Conservation (phyloP, 2,888 invertebrate species). For the Trachelus iudaicus region DNA sequence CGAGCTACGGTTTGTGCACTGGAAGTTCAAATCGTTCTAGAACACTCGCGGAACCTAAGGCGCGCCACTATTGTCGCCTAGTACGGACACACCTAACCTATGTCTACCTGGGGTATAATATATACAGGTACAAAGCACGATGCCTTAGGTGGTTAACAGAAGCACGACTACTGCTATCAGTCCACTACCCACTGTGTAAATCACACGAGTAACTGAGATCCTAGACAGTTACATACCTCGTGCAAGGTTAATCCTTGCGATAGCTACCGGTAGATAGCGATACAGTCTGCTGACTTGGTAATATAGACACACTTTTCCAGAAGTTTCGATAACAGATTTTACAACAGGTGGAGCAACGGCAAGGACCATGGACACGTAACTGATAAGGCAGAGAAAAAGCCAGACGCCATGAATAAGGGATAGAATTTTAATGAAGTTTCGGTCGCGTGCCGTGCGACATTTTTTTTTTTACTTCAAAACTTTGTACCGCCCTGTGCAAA, state of each 20-base stretch:
- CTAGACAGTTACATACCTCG: neutral
- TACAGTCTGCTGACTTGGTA: neutral
- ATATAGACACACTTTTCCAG: neutral
- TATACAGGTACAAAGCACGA: neutral
- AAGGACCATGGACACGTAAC: neutral
- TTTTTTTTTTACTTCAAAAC: neutral
- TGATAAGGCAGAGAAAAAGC: neutral
- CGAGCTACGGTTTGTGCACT: neutral
- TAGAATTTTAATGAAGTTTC: neutral
- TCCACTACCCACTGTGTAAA: neutral
- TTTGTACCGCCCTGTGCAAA: neutral
- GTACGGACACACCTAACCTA: neutral
- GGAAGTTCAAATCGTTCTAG: neutral
- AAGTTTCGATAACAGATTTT: neutral
- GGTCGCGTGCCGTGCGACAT: neutral
- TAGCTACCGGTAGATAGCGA: neutral
- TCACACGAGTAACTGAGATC: neutral
- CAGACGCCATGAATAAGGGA: neutral
- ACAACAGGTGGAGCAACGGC: neutral
- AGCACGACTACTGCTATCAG: neutral
- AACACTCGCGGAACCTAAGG: neutral
- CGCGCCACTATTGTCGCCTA: neutral
- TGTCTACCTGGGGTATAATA: neutral
- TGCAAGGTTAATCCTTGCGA: neutral
- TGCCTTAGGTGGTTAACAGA: neutral